Evolutionary conservation across 2,888 invertebrate genomes (phyloP).

Genomic region (Cephus pygmeus): DNA sequence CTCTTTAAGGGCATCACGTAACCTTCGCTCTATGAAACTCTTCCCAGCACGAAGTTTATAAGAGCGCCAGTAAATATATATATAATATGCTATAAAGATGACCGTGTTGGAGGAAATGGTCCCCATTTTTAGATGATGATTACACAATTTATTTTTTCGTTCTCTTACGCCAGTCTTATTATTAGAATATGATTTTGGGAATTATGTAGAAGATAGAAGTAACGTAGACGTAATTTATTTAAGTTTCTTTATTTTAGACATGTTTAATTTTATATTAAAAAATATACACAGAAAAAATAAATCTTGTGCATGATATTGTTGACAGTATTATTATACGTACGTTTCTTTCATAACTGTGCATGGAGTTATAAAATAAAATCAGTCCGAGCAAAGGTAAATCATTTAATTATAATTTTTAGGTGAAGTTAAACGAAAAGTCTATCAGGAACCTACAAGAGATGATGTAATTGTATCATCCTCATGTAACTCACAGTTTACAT

Average conservation of each 20-base stretch:
- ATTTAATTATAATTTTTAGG: neutral
- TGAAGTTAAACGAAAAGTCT: neutral
- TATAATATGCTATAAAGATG: neutral
- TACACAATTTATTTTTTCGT: neutral
- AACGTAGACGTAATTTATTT: neutral
- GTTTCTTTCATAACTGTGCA: neutral
- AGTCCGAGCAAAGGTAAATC: neutral
- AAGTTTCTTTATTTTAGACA: neutral
- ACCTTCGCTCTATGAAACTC: neutral
- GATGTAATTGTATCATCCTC: neutral
- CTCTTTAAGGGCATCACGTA: slow-evolving; percentile 3
- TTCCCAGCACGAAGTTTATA: neutral
- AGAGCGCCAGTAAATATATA: neutral
- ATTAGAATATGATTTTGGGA: neutral
- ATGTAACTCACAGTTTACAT: neutral
- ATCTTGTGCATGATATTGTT: neutral
- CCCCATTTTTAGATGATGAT: neutral
- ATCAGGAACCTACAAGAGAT: neutral
- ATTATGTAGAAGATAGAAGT: neutral
- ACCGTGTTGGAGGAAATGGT: neutral
- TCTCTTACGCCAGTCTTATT: neutral
- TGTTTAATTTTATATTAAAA: neutral
- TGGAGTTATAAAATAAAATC: neutral
- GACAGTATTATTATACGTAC: neutral
- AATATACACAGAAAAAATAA: neutral